Base-by-base conservation (phyloP, 2,113 vertebrate species). In the Symphodus melops region DNA sequence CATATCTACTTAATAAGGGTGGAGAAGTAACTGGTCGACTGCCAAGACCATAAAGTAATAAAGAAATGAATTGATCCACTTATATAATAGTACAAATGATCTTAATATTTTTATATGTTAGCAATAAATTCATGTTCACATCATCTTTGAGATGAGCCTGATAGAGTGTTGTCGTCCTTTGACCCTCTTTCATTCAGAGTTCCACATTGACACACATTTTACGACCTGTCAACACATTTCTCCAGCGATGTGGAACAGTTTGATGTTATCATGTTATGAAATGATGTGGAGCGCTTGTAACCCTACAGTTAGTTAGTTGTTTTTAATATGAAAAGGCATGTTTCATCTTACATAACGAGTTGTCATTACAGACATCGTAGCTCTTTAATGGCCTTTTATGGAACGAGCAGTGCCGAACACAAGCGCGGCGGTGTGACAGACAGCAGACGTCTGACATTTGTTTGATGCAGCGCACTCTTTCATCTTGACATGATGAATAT, bases 401-500 rank as follows among this genome's bases (percentile, higher is more conserved):
- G 46, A 72, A 54, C 74, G 64, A 46, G 17, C 33, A 20, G 53
- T 46, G 23, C 75, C 52, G 16, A 14, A 28, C 4, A 16, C n/a
- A 49, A 49, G 1, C 48, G 9, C 41, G 28, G 23, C 39, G 13
- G n/a, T 17, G 8, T 21, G n/a, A 37, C 57, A 79, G 12, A 3
- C 10, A 44, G 19, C 33, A n/a, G 12, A 17, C 4, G 57, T 70
- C 21, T 42, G n/a, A 63, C 49, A 39, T 80, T 61, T 59, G 28
- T 72, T 66, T 73, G 17, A 44, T 75, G 60, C 37, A 57, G 44
- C 65, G 52, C 20, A 13, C 53, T 13, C 56, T 66, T 70, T 21
- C 46, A 53, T 77, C 64, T 60, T 56, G 61, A 68, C 56, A n/a
- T 53, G 78, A 74, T 72, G 85, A 63, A 78, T 83, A 72, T 10